These are phyloP conservation scores for Eptatretus atami DNA, from an alignment of 2,797 vertebrate genomes.

Conservation along the genomic window DNA sequence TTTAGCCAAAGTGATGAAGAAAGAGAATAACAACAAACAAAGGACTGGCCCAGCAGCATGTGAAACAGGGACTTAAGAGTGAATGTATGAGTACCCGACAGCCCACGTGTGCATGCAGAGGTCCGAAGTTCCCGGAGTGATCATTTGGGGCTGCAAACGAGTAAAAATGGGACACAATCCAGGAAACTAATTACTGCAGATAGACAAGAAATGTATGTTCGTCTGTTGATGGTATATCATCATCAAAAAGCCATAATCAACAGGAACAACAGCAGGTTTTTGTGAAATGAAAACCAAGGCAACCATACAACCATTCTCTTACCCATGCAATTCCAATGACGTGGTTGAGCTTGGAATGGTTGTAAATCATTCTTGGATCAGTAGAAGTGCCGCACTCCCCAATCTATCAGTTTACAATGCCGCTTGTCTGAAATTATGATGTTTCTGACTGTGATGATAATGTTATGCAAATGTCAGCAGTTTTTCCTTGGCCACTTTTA, in stretches of 20 bases:
- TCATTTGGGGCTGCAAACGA: slow-evolving; percentile 44
- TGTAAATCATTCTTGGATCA: slow-evolving; percentile 58
- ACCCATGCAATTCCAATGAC: slow-evolving; percentile 83
- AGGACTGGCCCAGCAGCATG: background rate
- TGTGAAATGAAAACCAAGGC: too few species aligned
- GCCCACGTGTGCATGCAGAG: slow-evolving; percentile 90
- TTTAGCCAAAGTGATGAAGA: too few species aligned
- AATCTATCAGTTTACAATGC: slow-evolving; percentile 84
- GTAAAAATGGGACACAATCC: background rate
- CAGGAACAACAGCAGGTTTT: too few species aligned
- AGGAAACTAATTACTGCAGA: background rate
- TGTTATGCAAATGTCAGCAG: too few species aligned
- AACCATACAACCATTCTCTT: slow-evolving; percentile 13
- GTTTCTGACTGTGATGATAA: slow-evolving; percentile 26
- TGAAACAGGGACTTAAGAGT: slow-evolving; percentile 40
- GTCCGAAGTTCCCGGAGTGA: slow-evolving; percentile 73
- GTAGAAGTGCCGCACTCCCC: slow-evolving; percentile 60
- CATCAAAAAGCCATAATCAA: too few species aligned
- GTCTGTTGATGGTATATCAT: too few species aligned
- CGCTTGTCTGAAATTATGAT: slow-evolving; percentile 51
- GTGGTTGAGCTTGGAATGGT: slow-evolving; percentile 42
- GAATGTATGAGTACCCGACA: slow-evolving; percentile 48
- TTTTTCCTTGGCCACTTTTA: too few species aligned
- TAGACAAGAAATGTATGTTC: too few species aligned
- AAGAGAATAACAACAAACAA: too few species aligned